Conservation (phyloP, 2,797 vertebrate species). For the Melanotaenia parkinsoni region DNA sequence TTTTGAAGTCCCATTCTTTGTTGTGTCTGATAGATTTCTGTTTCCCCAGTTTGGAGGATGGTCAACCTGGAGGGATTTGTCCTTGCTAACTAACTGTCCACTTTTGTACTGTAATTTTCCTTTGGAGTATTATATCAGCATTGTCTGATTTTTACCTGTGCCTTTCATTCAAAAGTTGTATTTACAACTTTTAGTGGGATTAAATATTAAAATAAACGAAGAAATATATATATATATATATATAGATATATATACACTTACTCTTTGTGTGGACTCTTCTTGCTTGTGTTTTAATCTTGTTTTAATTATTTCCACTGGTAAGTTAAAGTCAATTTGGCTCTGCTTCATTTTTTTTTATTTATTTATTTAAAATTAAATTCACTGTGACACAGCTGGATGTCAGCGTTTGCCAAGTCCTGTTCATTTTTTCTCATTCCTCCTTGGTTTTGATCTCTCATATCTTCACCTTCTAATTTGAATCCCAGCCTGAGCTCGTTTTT, state of each 20-base stretch:
- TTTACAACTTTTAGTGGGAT: conserved; percentile 97
- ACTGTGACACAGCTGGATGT: conserved; percentile 61
- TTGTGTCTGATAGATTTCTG: conserved; percentile 80
- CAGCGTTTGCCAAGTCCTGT: conserved; percentile 51
- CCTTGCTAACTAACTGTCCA: conserved; percentile 92
- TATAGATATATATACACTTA: conserved; percentile 71
- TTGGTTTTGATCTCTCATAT: conserved; percentile 65
- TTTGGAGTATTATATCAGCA: conserved; percentile 93
- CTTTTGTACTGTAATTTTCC: conserved; percentile 95
- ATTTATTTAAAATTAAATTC: conserved; percentile 45
- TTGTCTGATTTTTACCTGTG: conserved; percentile 98
- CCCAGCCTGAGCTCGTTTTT: conserved; percentile 48
- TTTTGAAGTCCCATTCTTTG: conserved; percentile 69
- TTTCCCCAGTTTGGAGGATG: conserved; percentile 52
- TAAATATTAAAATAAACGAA: conserved; percentile 94
- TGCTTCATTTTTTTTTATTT: conserved; percentile 11
- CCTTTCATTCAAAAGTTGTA: conserved; percentile 97
- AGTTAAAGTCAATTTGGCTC: conserved; percentile 37
- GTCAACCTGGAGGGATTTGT: conserved; percentile 85
- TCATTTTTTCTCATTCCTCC: conserved; percentile 44
- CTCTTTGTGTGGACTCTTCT: conserved; percentile 62
- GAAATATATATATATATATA: conserved; percentile 82
- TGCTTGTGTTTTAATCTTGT: conserved; percentile 46
- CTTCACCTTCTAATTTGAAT: conserved; percentile 67
- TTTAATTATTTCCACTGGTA: conserved; percentile 34